Evolutionary conservation across 2,888 invertebrate genomes (phyloP).

Genomic region (Eubasilissa splendida): DNA sequence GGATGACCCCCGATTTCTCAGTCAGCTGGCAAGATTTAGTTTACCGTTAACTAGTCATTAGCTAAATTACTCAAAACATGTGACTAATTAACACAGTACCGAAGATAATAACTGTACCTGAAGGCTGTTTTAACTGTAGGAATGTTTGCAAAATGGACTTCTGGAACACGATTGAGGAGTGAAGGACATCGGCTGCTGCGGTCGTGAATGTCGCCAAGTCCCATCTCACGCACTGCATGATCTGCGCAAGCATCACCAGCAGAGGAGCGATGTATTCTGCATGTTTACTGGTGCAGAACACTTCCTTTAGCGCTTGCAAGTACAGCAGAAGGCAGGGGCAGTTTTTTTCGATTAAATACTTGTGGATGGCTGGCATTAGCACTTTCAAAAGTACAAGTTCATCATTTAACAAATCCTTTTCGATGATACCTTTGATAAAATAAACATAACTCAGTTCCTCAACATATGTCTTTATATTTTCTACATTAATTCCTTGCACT

Average conservation of each 20-base stretch:
- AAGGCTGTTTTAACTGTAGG: constrained; percentile 21
- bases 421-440: constrained; percentile 40
- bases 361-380: constrained; percentile 34
- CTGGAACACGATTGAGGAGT: constrained; percentile 63
- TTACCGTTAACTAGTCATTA: neutral
- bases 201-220: constrained; percentile 63
- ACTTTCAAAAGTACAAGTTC: constrained; percentile 35
- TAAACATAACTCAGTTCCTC: constrained; percentile 30
- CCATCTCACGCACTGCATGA: constrained; percentile 66
- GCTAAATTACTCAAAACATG: neutral
- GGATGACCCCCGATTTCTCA: neutral
- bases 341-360: constrained; percentile 18
- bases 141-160: constrained; percentile 61
- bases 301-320: constrained; percentile 32
- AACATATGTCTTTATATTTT: constrained; percentile 15
- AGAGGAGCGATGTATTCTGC: constrained; percentile 66
- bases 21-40: neutral
- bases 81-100: too few species aligned
- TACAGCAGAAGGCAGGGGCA: constrained; percentile 11
- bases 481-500: constrained; percentile 35
- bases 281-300: constrained; percentile 55
- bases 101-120: constrained; percentile 28
- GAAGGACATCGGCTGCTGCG: constrained; percentile 63
- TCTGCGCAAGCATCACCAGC: constrained; percentile 67
- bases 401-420: constrained; percentile 34